These are phyloP conservation scores for Caenorhabditis drosophilae DNA, from an alignment of 2,888 invertebrate genomes.

Conservation along the genomic window DNA sequence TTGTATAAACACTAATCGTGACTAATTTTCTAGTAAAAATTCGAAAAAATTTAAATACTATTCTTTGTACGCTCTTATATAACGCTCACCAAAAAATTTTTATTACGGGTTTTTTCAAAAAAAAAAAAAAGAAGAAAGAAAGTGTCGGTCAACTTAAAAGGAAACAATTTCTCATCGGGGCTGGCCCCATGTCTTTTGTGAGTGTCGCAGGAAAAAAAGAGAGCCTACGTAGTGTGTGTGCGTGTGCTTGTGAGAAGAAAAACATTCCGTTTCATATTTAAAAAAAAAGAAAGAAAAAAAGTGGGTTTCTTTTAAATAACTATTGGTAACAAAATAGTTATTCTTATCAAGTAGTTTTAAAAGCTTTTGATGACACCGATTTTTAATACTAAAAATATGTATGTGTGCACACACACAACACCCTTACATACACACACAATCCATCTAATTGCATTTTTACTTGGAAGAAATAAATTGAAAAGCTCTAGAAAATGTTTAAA, in stretches of 20 bases:
- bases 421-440: too few relatives aligned
- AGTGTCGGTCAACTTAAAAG: conserved; percentile 29
- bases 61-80: too few relatives aligned
- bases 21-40: too few relatives aligned
- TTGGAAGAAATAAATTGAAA: neutral
- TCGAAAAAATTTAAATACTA: too few relatives aligned
- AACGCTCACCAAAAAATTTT: too few relatives aligned
- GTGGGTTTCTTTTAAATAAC: too few relatives aligned
- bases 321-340: neutral
- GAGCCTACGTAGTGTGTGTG: neutral
- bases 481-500: conserved; percentile 1
- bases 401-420: too few relatives aligned
- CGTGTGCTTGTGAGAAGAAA: neutral
- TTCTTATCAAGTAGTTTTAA: neutral
- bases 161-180: conserved; percentile 35
- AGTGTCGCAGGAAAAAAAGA: too few relatives aligned
- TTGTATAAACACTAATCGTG: too few relatives aligned
- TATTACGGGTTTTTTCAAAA: neutral
- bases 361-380: neutral
- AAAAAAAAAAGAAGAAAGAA: neutral
- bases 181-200: conserved; percentile 13
- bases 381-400: neutral
- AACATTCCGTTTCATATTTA: conserved; percentile 9
- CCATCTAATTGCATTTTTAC: too few relatives aligned
- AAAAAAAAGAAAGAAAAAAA: conserved; percentile 20